Percentiles rank a stretch among this genome's conserved stretches.
These are phyloP conservation scores for Lepus townsendii DNA, from an alignment of 2,797 vertebrate genomes.

Conservation along the genomic window DNA sequence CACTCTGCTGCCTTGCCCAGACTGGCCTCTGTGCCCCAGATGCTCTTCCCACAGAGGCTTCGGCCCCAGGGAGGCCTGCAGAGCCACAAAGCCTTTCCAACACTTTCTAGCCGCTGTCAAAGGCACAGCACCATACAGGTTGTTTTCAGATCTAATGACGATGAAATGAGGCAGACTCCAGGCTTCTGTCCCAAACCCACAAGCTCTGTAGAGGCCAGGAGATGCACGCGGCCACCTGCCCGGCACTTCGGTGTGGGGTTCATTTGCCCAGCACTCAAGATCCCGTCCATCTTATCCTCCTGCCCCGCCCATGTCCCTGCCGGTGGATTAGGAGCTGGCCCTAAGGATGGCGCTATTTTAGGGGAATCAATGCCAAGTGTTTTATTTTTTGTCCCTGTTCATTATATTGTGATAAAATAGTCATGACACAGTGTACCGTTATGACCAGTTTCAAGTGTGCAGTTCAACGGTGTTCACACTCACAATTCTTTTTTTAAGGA, in stretches of 20 bases:
- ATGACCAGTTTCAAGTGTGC: background rate
- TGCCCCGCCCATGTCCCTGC: background rate
- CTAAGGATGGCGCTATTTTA: background rate
- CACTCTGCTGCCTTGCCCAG: background rate
- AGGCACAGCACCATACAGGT: background rate
- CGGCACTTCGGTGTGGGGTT: fast-evolving
- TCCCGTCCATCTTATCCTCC: background rate
- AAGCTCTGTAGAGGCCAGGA: background rate
- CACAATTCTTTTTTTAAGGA: background rate
- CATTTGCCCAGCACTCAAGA: background rate
- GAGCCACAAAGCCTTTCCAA: background rate
- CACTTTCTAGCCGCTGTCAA: background rate
- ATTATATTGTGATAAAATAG: background rate
- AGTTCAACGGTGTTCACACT: background rate
- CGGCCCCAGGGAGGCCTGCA: background rate
- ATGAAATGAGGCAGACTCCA: background rate
- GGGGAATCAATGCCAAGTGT: background rate
- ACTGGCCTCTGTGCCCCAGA: background rate
- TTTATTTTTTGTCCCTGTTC: background rate
- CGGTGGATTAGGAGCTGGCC: background rate
- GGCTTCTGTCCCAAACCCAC: background rate
- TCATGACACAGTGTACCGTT: background rate
- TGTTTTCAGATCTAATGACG: background rate
- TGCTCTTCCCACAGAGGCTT: background rate
- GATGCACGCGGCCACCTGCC: background rate